Evolutionary conservation across 2,888 invertebrate species (phyloP).

Genomic region (Orchestes rusci): DNA sequence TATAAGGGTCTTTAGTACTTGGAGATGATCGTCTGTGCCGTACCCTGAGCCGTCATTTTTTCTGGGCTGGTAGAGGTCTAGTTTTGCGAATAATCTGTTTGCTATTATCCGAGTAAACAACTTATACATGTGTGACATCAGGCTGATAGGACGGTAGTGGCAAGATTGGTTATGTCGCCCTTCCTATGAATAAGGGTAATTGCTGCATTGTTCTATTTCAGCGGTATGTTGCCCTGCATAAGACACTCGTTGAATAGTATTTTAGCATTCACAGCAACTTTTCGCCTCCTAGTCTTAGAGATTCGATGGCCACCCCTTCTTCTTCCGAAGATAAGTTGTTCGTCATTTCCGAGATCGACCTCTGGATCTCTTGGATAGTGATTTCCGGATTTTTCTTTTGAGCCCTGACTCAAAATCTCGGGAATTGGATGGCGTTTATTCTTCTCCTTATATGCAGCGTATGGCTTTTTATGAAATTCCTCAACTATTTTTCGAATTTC

Average conservation of each 20-base stretch:
- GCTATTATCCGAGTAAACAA: constrained; percentile 22
- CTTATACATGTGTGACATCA: constrained; percentile 16
- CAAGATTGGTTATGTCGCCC: constrained; percentile 4
- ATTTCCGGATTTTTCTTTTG: constrained; percentile 1
- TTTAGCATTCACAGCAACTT: constrained; percentile 1
- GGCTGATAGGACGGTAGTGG: constrained; percentile 4
- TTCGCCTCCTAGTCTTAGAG: constrained; percentile 3
- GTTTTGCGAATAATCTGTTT: constrained; percentile 20
- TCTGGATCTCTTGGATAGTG: neutral
- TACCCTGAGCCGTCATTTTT: constrained; percentile 23
- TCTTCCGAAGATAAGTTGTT: constrained; percentile 6
- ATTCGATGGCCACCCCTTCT: constrained; percentile 6
- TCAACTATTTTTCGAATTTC: constrained; percentile 3
- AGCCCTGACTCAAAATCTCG: neutral
- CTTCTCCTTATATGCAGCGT: neutral
- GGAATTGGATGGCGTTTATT: neutral
- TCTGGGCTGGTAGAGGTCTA: constrained; percentile 23
- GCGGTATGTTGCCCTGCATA: constrained; percentile 2
- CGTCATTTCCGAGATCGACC: constrained; percentile 4
- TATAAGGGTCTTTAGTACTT: constrained; percentile 5
- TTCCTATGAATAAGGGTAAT: neutral
- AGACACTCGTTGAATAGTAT: constrained; percentile 2
- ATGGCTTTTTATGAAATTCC: neutral
- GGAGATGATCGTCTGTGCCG: constrained; percentile 23
- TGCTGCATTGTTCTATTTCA: constrained; percentile 2